Percentiles rank a stretch among this genome's conserved stretches.
Evolutionary conservation across 2,113 vertebrate genomes (phyloP).

Genomic region (Macroglossus sobrinus): DNA sequence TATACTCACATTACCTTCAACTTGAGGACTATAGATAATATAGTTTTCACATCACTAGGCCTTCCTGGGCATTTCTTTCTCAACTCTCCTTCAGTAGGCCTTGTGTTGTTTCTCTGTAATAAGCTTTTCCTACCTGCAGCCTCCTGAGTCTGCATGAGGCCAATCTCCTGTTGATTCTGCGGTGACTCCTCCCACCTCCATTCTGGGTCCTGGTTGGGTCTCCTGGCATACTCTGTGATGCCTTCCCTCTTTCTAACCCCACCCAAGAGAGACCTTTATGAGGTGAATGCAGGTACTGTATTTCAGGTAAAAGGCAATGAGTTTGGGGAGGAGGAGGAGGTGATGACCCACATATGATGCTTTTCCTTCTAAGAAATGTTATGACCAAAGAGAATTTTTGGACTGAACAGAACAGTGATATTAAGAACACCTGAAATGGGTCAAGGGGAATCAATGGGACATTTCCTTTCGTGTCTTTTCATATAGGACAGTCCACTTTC

Average conservation of each 20-base stretch:
- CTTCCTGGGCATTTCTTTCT: not conserved
- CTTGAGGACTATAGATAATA: not conserved
- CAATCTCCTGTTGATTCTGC: not conserved
- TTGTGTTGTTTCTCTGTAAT: not conserved
- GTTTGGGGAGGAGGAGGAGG: not conserved
- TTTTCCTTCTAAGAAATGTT: not conserved
- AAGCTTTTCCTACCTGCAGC: not conserved
- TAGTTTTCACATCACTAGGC: not conserved
- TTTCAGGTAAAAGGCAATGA: not conserved
- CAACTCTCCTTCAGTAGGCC: not conserved
- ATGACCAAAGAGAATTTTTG: slow-evolving; percentile 32
- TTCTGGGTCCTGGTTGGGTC: not conserved
- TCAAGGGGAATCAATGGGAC: not conserved
- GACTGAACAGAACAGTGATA: not conserved
- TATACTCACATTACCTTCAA: not conserved
- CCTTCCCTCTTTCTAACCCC: not conserved
- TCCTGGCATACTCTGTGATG: not conserved
- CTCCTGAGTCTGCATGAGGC: not conserved
- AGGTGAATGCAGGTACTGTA: not conserved
- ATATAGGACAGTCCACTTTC: not conserved
- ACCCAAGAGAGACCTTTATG: not conserved
- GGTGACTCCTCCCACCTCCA: not conserved
- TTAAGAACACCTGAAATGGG: slow-evolving; percentile 9
- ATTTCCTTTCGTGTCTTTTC: slow-evolving; percentile 1
- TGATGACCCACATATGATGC: not conserved